Percentiles rank a stretch among this genome's conserved stretches.
These are phyloP conservation scores for Epizoanthus scotinus DNA, from an alignment of 92 coral and sea anemone species.

Conservation along the genomic window DNA sequence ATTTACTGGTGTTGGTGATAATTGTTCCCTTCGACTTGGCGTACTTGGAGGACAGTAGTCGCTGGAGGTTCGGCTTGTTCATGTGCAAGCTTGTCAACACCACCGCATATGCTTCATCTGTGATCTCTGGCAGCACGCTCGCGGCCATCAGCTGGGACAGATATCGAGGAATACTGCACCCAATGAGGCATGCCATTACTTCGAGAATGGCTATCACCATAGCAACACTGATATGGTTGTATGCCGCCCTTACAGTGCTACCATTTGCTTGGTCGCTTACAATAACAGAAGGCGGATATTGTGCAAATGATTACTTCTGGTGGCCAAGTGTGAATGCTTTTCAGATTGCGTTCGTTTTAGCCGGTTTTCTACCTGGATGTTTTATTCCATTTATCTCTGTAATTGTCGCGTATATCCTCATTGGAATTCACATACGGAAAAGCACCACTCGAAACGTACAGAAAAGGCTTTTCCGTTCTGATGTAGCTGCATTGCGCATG, in stretches of 20 bases:
- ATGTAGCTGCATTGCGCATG: slow-evolving; percentile 36
- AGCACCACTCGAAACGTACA: slow-evolving; percentile 15
- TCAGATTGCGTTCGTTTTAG: slow-evolving; percentile 44
- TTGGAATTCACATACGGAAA: slow-evolving; percentile 31
- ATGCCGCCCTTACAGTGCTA: slow-evolving; percentile 1
- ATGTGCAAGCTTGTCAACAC: slow-evolving; percentile 27
- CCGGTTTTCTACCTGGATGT: slow-evolving; percentile 49
- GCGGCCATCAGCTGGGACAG: slow-evolving; percentile 17
- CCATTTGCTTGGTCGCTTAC: slow-evolving; percentile 13
- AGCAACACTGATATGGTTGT: slow-evolving; percentile 21
- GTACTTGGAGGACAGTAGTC: slow-evolving; percentile 2
- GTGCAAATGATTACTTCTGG: slow-evolving; percentile 9
- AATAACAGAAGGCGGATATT: not conserved
- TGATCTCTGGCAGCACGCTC: slow-evolving; percentile 3
- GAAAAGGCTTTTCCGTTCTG: slow-evolving; percentile 4
- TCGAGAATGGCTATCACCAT: slow-evolving; percentile 11
- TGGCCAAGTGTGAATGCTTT: slow-evolving; percentile 13
- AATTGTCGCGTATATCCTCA: slow-evolving; percentile 41
- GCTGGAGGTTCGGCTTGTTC: not conserved
- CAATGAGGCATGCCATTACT: not conserved
- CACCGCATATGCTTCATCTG: not conserved
- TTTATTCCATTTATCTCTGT: slow-evolving; percentile 47
- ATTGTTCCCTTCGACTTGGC: slow-evolving; percentile 12
- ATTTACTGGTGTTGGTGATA: slow-evolving; percentile 2
- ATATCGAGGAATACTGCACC: slow-evolving; percentile 8